phyloP scores from a whole-genome alignment of 2,113 vertebrate species.

The Hipposideros armiger region DNA sequence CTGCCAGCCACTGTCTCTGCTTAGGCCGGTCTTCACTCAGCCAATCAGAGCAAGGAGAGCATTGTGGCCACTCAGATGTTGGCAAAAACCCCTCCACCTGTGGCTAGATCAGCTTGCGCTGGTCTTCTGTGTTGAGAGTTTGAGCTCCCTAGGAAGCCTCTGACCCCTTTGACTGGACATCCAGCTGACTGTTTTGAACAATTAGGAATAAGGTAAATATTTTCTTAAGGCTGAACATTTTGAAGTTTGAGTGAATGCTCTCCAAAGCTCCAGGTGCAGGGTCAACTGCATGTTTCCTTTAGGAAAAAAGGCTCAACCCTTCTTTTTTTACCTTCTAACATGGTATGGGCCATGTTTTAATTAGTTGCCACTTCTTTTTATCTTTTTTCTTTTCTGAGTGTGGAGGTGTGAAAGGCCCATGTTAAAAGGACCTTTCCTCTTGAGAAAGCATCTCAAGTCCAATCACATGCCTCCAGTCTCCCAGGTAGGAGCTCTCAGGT shows the following conservation, averaged over 20 bases:
- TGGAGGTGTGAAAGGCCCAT: neutral
- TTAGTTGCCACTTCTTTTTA: neutral
- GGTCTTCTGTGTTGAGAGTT: neutral
- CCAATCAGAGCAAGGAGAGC: neutral
- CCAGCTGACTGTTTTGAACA: neutral
- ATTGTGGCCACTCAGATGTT: neutral
- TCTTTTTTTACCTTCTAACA: conserved; percentile 35
- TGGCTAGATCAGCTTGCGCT: neutral
- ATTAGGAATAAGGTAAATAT: conserved; percentile 23
- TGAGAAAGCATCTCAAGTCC: conserved; percentile 2
- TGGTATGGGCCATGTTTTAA: neutral
- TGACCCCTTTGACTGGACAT: neutral
- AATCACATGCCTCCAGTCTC: neutral
- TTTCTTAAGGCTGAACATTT: conserved; percentile 46
- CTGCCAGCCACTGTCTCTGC: neutral
- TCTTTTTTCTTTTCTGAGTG: neutral
- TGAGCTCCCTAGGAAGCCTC: neutral
- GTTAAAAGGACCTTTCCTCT: neutral
- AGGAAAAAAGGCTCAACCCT: neutral
- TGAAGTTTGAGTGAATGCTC: neutral
- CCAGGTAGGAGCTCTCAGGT: neutral
- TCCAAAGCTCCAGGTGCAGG: neutral
- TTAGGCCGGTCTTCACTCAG: neutral
- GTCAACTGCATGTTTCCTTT: neutral
- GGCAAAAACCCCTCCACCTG: neutral